Evolutionary conservation across 2,888 invertebrate genomes (phyloP).

Genomic region (Ypsolopha scabrella): DNA sequence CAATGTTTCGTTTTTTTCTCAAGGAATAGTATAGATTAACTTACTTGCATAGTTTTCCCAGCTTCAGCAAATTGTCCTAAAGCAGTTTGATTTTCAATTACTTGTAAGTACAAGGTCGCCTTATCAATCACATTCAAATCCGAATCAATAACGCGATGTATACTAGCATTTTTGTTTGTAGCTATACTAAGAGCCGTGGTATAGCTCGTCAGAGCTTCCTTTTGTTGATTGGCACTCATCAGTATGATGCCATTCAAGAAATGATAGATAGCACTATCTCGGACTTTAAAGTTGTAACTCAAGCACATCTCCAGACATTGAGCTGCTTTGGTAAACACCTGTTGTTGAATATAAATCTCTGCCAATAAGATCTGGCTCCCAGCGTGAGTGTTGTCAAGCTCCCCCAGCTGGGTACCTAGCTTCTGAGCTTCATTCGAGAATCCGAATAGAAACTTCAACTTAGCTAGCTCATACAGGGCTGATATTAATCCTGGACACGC

Average conservation of each 20-base stretch:
- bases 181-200: constrained; percentile 79
- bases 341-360: constrained; percentile 82
- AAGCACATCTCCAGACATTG: constrained; percentile 91
- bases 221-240: constrained; percentile 77
- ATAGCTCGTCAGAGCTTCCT: constrained; percentile 81
- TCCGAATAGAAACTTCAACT: constrained; percentile 84
- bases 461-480: constrained; percentile 79
- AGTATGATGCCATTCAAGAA: constrained; percentile 86
- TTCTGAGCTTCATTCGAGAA: constrained; percentile 79
- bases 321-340: constrained; percentile 80
- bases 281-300: constrained; percentile 92
- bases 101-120: constrained; percentile 88
- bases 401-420: constrained; percentile 79
- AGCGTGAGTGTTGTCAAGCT: constrained; percentile 82
- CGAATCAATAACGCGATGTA: constrained; percentile 36
- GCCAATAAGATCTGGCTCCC: constrained; percentile 90
- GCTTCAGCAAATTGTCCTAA: constrained; percentile 84
- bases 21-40: neutral
- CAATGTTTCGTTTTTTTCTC: too few species aligned
- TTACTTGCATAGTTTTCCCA: constrained; percentile 80
- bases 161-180: constrained; percentile 41
- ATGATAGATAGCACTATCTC: constrained; percentile 93
- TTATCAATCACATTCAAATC: constrained; percentile 79
- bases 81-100: constrained; percentile 81
- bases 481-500: constrained; percentile 85